Conservation (phyloP, 2,113 vertebrate genomes). For the Tautogolabrus adspersus region DNA sequence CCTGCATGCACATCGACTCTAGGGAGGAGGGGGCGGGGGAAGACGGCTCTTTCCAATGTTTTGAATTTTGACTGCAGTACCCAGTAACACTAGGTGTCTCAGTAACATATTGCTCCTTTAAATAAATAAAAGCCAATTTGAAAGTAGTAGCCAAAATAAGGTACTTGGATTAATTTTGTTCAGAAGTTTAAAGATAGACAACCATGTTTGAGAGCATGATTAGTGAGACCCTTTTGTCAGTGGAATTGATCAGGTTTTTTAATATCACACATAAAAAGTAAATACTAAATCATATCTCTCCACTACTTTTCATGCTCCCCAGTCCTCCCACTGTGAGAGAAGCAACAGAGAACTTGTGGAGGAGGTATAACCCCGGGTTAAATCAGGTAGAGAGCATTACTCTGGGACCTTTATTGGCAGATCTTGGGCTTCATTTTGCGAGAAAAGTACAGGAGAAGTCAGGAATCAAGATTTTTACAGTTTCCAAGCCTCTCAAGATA, state of each 20-base stretch:
- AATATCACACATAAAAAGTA: neutral
- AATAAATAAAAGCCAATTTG: neutral
- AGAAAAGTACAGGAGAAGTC: neutral
- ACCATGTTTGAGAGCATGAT: too few relatives aligned
- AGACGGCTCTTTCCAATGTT: too few relatives aligned
- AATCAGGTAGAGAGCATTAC: slow-evolving; percentile 26
- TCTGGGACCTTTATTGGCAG: slow-evolving; percentile 28
- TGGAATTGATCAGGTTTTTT: neutral
- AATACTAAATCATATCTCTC: slow-evolving; percentile 10
- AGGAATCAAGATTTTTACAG: slow-evolving; percentile 20
- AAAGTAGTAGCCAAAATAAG: neutral
- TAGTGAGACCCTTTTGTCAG: too few relatives aligned
- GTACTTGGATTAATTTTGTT: neutral
- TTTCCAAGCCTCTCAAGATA: slow-evolving; percentile 20
- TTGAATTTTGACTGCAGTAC: too few relatives aligned
- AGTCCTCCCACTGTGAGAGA: slow-evolving; percentile 24
- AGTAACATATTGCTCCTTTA: too few relatives aligned
- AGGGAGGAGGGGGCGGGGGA: too few relatives aligned
- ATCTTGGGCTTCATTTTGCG: slow-evolving; percentile 14
- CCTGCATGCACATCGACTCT: too few relatives aligned
- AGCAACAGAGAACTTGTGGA: slow-evolving; percentile 39
- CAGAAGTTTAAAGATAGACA: neutral
- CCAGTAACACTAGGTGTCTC: too few relatives aligned
- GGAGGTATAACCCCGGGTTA: slow-evolving; percentile 42
- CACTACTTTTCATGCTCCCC: slow-evolving; percentile 4